Evolutionary conservation across 2,113 vertebrate species (phyloP).

Genomic region (Agapornis roseicollis): DNA sequence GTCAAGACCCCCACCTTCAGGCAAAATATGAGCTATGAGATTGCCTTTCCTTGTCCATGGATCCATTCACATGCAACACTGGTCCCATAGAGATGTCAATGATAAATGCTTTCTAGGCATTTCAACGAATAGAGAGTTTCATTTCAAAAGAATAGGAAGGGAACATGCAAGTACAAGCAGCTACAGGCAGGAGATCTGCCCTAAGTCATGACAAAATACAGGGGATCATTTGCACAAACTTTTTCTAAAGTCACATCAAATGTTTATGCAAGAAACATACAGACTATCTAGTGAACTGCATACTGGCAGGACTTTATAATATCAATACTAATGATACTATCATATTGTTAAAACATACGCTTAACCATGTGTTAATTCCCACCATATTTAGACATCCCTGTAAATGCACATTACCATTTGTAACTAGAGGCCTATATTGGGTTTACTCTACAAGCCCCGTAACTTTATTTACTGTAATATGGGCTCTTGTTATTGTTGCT

Average conservation of each 20-base stretch:
- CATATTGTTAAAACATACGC: not conserved
- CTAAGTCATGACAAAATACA: rapidly evolving
- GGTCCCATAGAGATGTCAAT: not conserved
- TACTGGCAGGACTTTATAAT: not conserved
- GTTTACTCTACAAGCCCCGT: not conserved
- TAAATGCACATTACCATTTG: not conserved
- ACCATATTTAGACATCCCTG: not conserved
- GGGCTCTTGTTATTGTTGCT: not conserved
- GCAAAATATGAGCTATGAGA: not conserved
- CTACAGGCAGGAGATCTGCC: not conserved
- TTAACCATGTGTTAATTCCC: not conserved
- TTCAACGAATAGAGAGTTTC: not conserved
- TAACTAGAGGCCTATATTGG: not conserved
- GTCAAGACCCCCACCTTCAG: not conserved
- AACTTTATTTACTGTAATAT: not conserved
- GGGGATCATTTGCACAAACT: not conserved
- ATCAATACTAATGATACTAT: not conserved
- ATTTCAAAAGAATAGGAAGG: not conserved
- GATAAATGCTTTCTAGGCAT: not conserved
- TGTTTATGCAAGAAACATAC: not conserved
- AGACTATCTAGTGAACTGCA: not conserved
- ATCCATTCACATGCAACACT: not conserved
- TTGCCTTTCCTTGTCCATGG: not conserved
- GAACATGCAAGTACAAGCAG: not conserved
- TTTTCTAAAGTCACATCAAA: not conserved